Evolutionary conservation across 1,140 invertebrate genomes (phyloP), one percentile per base, ranked within the genome.

Genomic region (Scaptodrosophila lebanonensis): DNA sequence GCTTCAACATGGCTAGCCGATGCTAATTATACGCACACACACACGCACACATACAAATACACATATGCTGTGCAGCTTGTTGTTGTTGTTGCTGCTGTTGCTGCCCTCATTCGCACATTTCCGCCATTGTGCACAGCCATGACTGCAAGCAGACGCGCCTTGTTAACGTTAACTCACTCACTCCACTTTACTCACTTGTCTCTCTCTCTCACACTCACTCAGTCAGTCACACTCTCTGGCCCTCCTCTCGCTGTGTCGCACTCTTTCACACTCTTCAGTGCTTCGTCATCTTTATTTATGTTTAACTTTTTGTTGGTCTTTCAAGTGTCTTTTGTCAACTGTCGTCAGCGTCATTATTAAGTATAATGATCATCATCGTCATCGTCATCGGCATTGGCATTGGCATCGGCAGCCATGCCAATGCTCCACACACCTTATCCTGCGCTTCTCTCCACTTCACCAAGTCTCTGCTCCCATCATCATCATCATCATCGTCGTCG

Each of bases 261-360:
- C 38, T 50, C 35, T 43, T 29, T 20, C 8, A 11, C 33, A 18
- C 11, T 11, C 11, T 18, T 17, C 63, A 33, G 30, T 68, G 73
- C 75, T 76, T 82, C 76, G 76, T 82, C 75, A 83, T 82, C 75
- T 82, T 77, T 79, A 79, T 79, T 77, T 79, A 77, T 77, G 58
- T 64, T 64, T 54, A 68, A 61, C 48, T 39, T 43, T 53, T 50
- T 35, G 66, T 51, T 53, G 45, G 48, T 39, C 35, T 44, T 36
- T 58, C 48, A 68, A 68, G 73, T 72, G 73, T 77, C 73, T 79
- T 79, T 77, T 72, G 73, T 77, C 64, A 75, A 68, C n/a, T n/a
- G n/a, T n/a, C n/a, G n/a, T n/a, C n/a, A n/a, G n/a, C n/a, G n/a
- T n/a, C n/a, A n/a, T n/a, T n/a, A n/a, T n/a, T n/a, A n/a, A n/a